Evolutionary conservation across 2,113 vertebrate genomes (phyloP).

Genomic region (Xerus inauris): DNA sequence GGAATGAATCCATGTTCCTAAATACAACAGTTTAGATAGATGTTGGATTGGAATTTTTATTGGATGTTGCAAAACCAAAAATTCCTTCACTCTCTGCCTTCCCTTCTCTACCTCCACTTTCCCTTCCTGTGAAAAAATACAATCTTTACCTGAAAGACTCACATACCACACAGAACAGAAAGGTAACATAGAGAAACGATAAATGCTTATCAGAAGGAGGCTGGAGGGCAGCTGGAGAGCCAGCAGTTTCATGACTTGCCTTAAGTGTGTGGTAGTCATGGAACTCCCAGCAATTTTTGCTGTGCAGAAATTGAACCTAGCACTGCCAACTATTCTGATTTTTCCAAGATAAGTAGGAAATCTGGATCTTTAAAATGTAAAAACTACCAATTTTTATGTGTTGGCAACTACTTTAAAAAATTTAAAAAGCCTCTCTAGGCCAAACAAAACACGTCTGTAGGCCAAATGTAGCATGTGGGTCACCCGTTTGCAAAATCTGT

Average conservation of each 20-base stretch:
- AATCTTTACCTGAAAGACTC: background rate
- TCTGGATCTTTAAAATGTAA: constrained; percentile 36
- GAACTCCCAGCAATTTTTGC: background rate
- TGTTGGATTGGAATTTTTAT: background rate
- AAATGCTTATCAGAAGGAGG: background rate
- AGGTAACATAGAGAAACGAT: background rate
- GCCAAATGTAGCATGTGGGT: constrained; percentile 52
- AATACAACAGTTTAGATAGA: background rate
- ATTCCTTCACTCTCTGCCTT: background rate
- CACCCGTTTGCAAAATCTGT: constrained; percentile 20
- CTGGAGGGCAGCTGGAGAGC: background rate
- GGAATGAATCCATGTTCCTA: background rate
- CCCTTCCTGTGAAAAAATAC: background rate
- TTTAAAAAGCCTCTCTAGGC: background rate
- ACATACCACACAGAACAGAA: background rate
- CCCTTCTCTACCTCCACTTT: background rate
- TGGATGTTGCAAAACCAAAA: background rate
- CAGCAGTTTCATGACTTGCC: background rate
- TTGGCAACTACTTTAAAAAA: constrained; percentile 12
- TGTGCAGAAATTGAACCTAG: background rate
- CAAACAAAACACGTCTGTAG: constrained; percentile 40
- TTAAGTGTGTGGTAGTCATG: background rate
- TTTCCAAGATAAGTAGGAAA: constrained; percentile 20
- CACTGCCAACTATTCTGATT: background rate
- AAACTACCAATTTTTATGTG: constrained; percentile 7